A percentile compares a stretch with the other conserved stretches of the same genome.
phyloP scores from a whole-genome alignment of 2,888 invertebrate genomes.

The Mechanitis mazaeus region DNA sequence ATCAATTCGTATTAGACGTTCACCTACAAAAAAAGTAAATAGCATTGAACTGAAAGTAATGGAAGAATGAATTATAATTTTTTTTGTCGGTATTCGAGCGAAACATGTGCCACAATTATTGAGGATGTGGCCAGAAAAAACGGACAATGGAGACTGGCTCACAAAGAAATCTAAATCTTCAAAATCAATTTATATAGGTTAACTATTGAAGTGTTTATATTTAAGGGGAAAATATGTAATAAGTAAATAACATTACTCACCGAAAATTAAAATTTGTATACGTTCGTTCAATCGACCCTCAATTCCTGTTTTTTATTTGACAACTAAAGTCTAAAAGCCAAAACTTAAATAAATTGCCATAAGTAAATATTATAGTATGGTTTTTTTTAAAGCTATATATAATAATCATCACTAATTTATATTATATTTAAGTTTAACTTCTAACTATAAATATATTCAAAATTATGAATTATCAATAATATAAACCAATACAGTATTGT shows the following conservation, averaged over 20 bases:
- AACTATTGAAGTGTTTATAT: background rate
- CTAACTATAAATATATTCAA: no score
- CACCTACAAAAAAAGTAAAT: constrained; percentile 46
- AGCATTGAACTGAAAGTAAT: constrained; percentile 51
- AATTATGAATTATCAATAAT: no score
- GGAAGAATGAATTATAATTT: constrained; percentile 49
- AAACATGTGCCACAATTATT: constrained; percentile 71
- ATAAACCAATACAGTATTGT: no score
- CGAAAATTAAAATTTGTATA: background rate
- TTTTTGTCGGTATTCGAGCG: constrained; percentile 64
- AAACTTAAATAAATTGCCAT: no score
- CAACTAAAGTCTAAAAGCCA: constrained; percentile 9
- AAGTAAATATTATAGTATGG: no score
- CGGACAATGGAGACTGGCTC: constrained; percentile 55
- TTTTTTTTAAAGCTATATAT: no score
- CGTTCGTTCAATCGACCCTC: background rate
- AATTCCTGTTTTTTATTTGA: constrained; percentile 16
- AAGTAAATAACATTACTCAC: background rate
- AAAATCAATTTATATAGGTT: background rate
- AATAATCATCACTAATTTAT: no score
- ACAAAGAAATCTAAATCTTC: constrained; percentile 4
- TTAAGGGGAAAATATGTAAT: background rate
- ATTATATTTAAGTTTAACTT: no score
- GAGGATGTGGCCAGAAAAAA: constrained; percentile 76
- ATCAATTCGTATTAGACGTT: constrained; percentile 30